phyloP scores from a whole-genome alignment of 2,797 vertebrate species.

The Myotis pilosus region DNA sequence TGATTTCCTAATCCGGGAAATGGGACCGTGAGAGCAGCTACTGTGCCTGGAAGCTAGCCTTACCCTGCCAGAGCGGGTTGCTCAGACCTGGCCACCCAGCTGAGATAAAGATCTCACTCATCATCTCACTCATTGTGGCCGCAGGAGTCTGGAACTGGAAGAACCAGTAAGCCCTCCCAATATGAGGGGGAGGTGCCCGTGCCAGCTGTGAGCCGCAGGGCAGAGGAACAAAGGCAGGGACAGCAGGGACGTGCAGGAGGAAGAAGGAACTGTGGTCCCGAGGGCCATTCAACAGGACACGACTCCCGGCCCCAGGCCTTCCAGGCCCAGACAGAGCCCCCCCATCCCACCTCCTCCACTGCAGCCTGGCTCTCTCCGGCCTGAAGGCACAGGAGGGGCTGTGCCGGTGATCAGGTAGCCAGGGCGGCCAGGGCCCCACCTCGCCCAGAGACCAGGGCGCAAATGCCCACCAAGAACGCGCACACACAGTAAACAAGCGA shows the following conservation, averaged over 20 bases:
- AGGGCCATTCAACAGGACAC: no score
- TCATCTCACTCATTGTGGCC: not conserved
- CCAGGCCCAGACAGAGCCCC: not conserved
- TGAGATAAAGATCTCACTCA: not conserved
- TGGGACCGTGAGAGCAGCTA: fast-evolving
- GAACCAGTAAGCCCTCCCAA: not conserved
- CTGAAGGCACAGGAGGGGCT: not conserved
- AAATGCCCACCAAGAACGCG: not conserved
- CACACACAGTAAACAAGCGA: fast-evolving
- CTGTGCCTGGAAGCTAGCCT: fast-evolving
- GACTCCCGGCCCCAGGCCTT: fast-evolving
- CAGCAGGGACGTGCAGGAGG: fast-evolving
- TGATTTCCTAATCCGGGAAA: not conserved
- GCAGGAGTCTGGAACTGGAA: not conserved
- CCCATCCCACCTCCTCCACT: not conserved
- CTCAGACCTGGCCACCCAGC: not conserved
- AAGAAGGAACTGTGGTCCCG: no score
- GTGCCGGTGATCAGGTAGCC: not conserved
- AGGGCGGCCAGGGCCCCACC: not conserved
- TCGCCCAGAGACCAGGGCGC: fast-evolving
- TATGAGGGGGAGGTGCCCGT: fast-evolving
- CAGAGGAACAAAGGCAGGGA: not conserved
- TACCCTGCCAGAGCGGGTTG: fast-evolving
- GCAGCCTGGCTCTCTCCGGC: not conserved
- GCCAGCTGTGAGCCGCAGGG: not conserved